These are phyloP conservation scores for Chloroceryle inda DNA, from an alignment of 2,797 vertebrate genomes.

Conservation along the genomic window DNA sequence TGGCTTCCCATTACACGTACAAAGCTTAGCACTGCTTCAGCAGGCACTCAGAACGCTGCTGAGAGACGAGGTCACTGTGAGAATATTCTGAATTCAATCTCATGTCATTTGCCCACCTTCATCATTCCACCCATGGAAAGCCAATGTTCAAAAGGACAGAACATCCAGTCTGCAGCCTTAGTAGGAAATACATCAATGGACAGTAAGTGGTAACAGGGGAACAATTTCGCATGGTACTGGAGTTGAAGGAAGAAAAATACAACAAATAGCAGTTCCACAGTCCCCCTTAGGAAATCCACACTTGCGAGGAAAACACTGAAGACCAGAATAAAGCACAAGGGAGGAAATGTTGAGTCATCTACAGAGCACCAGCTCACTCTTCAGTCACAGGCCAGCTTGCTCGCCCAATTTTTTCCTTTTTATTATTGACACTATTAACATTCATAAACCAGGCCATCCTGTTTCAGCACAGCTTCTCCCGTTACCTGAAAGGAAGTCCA, in stretches of 20 bases:
- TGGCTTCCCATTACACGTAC: background rate
- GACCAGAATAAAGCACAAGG: background rate
- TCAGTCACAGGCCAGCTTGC: background rate
- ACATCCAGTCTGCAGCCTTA: background rate
- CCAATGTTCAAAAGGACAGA: background rate
- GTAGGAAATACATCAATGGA: slow-evolving; percentile 14
- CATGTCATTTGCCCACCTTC: background rate
- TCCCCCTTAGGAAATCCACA: background rate
- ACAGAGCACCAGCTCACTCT: background rate
- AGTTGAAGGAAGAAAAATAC: background rate
- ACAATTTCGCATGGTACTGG: background rate
- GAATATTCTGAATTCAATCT: background rate
- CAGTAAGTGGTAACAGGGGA: background rate
- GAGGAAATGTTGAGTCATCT: background rate
- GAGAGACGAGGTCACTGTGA: background rate
- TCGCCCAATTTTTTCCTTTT: background rate
- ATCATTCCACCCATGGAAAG: background rate
- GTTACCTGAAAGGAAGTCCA: background rate
- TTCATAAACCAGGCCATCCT: background rate
- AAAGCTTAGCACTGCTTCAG: background rate
- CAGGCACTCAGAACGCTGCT: background rate
- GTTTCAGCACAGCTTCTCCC: background rate
- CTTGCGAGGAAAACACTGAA: background rate
- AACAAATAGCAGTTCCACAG: background rate
- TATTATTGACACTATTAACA: background rate